Percentiles rank a stretch among this genome's conserved stretches.
These are phyloP conservation scores for Erethizon dorsatum DNA, from an alignment of 2,797 vertebrate genomes.

Conservation along the genomic window DNA sequence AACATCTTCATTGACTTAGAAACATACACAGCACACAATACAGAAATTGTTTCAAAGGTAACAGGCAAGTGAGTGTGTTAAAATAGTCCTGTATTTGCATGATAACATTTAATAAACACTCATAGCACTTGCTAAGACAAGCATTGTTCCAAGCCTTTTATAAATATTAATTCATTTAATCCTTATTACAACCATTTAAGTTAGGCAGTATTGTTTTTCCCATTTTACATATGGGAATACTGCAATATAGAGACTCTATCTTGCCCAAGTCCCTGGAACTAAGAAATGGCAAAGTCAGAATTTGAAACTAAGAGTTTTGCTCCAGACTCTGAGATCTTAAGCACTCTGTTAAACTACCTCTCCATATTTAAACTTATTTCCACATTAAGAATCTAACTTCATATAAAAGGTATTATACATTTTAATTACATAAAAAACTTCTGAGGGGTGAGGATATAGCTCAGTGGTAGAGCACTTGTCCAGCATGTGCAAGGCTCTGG, in stretches of 20 bases:
- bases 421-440: not conserved
- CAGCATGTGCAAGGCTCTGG: too few species aligned
- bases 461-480: not conserved
- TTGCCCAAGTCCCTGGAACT: not conserved
- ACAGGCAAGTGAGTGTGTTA: constrained; percentile 18
- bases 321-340: constrained; percentile 11
- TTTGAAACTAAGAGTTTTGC: not conserved
- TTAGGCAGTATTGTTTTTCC: not conserved
- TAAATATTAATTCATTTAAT: constrained; percentile 47
- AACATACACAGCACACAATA: not conserved
- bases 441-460: not conserved
- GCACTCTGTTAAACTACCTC: not conserved
- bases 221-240: constrained; percentile 26
- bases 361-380: constrained; percentile 9
- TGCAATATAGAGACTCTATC: not conserved
- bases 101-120: constrained; percentile 52
- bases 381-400: constrained; percentile 32
- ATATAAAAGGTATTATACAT: not conserved
- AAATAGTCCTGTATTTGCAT: constrained; percentile 37
- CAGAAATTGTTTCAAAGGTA: not conserved
- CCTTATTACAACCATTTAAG: not conserved
- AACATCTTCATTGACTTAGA: constrained; percentile 38
- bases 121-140: not conserved
- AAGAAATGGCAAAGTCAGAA: not conserved
- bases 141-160: constrained; percentile 28